Evolutionary conservation across 1,140 invertebrate species (phyloP).

Genomic region (Lordiphosa clarofinis): DNA sequence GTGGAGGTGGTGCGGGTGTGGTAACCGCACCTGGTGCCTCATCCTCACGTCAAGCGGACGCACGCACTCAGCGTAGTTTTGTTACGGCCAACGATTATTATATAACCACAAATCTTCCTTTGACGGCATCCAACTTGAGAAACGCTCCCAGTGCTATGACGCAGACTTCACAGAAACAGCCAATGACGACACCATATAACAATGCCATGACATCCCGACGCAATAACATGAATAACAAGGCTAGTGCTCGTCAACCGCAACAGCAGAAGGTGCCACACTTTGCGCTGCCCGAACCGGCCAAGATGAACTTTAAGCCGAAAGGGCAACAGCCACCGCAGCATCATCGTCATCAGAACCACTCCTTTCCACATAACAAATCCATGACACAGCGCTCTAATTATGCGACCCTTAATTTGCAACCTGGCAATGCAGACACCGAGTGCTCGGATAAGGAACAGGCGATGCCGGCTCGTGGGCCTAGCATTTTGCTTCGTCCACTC

Average conservation of each 20-base stretch:
- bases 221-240: constrained; percentile 20
- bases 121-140: constrained; percentile 39
- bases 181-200: constrained; percentile 22
- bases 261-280: constrained; percentile 37
- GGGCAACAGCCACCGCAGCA: constrained; percentile 8
- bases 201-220: constrained; percentile 35
- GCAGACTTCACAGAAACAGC: constrained; percentile 9
- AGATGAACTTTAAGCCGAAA: constrained; percentile 23
- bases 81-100: constrained; percentile 63
- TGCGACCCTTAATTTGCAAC: constrained; percentile 7
- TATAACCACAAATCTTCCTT: constrained; percentile 55
- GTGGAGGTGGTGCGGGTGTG: background rate
- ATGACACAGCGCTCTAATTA: constrained; percentile 29
- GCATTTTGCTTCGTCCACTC: constrained; percentile 14
- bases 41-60: constrained; percentile 24
- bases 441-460: constrained; percentile 44
- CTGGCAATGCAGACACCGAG: constrained; percentile 9
- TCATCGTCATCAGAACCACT: background rate
- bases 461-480: background rate
- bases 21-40: constrained; percentile 6
- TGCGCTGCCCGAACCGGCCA: constrained; percentile 15
- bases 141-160: constrained; percentile 6
- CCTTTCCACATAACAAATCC: constrained; percentile 8
- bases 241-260: constrained; percentile 31
- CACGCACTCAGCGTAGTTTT: constrained; percentile 53